Evolutionary conservation across 2,888 invertebrate genomes (phyloP).

Genomic region (Smittia sp.): DNA sequence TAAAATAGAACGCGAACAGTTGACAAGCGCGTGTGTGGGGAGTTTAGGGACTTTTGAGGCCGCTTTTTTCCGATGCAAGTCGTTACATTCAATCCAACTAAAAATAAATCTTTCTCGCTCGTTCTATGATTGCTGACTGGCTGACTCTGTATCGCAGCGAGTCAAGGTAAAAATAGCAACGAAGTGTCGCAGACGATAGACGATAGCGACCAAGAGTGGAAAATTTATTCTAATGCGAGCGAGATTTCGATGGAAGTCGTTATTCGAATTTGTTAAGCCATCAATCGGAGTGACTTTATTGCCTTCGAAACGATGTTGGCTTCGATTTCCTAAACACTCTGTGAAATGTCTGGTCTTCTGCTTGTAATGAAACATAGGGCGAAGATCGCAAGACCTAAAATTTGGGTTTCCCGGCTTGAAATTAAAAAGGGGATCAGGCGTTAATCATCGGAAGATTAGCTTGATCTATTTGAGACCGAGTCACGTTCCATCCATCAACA

Average conservation of each 20-base stretch:
- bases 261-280: background rate
- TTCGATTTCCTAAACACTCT: too few species aligned
- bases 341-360: too few species aligned
- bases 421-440: too few species aligned
- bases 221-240: conserved; percentile 1
- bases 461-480: too few species aligned
- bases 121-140: background rate
- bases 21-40: conserved; percentile 7
- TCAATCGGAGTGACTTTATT: too few species aligned
- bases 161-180: background rate
- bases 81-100: background rate
- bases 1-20: conserved; percentile 19
- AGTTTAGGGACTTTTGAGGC: background rate
- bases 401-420: too few species aligned
- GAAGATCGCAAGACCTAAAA: too few species aligned
- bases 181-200: background rate
- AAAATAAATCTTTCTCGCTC: conserved; percentile 1
- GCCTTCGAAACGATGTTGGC: too few species aligned
- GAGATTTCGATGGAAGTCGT: background rate
- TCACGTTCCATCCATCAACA: too few species aligned
- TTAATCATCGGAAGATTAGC: too few species aligned
- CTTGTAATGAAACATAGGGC: too few species aligned
- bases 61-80: background rate
- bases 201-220: background rate
- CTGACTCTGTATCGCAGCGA: background rate